Percentiles rank a stretch among this genome's conserved stretches.
Evolutionary conservation across 2,797 vertebrate species (phyloP).

Genomic region (Todus mexicanus): DNA sequence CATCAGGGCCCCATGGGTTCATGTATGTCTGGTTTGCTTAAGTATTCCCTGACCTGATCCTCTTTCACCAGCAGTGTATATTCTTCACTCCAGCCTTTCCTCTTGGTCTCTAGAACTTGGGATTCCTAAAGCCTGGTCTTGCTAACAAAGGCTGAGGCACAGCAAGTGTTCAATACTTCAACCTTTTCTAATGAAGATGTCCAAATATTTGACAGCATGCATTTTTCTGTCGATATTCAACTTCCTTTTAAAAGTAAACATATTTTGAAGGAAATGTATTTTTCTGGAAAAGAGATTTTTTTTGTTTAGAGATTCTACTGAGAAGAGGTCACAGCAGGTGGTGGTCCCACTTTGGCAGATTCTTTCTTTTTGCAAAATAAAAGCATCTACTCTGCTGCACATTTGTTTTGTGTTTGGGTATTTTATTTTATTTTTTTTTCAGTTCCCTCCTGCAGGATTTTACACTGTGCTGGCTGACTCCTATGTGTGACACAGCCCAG

Average conservation of each 20-base stretch:
- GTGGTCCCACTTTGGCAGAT: not conserved
- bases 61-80: not conserved
- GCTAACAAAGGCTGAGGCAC: not conserved
- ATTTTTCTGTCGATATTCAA: not conserved
- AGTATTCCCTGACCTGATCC: not conserved
- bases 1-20: not conserved
- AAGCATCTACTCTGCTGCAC: not conserved
- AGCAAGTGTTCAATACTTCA: not conserved
- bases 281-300: not conserved
- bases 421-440: not conserved
- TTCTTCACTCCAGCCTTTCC: not conserved
- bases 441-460: not conserved
- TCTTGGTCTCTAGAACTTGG: not conserved
- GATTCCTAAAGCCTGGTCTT: not conserved
- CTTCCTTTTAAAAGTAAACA: not conserved
- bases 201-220: not conserved
- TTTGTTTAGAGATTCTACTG: not conserved
- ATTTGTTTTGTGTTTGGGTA: not conserved
- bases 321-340: not conserved
- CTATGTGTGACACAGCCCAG: not conserved
- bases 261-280: not conserved
- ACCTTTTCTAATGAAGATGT: not conserved
- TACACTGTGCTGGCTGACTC: not conserved
- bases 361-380: not conserved
- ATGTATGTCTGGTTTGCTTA: not conserved